Evolutionary conservation across 23 tunicate genomes (phyloP), one percentile per base, ranked within the genome.

Genomic region (Phallusia fumigata): DNA sequence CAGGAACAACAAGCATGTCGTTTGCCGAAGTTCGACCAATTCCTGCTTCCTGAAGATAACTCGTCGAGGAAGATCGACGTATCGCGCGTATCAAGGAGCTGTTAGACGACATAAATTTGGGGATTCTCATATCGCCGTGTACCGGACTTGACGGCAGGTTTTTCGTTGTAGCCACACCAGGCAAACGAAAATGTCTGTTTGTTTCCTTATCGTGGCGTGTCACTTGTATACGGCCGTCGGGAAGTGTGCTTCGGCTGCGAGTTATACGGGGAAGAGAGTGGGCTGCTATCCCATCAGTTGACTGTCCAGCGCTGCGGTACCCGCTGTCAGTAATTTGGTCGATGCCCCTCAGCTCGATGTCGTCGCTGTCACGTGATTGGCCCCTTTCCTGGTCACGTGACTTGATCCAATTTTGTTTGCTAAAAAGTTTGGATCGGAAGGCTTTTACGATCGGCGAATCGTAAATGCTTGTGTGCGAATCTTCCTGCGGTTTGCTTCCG

Each of bases 361-460:
- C 69, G 13, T 58, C 69, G 69, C 69, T 58, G 26, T 58, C 69
- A 21, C 69, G 69, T 24, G 69, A 58, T 58, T 58, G 69, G 15
- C 69, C 69, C 5, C 26, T 58, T 5, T 58, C 69, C 28, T 6
- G 28, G 69, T 13, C 69, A 58, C 69, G 69, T 58, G 69, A 58
- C 28, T 58, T 58, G 28, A 58, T 58, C 69, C 69, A 58, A 13
- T 24, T 58, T 58, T 58, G 69, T 24, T 58, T 58, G 69, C 28
- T 58, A 58, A 58, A 58, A 58, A 58, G 11, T 16, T 58, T 8
- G 2, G 69, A 58, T 58, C 69, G 69, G 13, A 58, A 58, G 3
- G 69, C 28, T 58, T 58, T 58, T 2, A 58, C 69, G 28, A 58
- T 24, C 26, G 69, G 69, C 28, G 69, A 58, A 58, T 24, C 47